These are phyloP conservation scores for Sparidentex hasta DNA, from an alignment of 2,797 vertebrate species.

Conservation along the genomic window DNA sequence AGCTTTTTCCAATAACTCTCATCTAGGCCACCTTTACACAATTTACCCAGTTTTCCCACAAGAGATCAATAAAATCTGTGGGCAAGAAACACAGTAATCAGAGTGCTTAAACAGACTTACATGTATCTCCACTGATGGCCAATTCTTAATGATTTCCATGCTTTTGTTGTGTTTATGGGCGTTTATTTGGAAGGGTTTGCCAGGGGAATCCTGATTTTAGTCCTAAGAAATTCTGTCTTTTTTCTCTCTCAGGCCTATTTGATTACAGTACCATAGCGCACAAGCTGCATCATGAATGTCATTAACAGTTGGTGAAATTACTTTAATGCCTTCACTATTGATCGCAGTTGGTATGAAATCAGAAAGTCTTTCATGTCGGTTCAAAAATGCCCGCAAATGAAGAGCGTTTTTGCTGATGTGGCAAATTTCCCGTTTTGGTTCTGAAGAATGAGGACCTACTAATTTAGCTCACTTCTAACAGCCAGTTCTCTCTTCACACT, in stretches of 20 bases:
- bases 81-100: slow-evolving; percentile 45
- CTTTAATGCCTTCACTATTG: slow-evolving; percentile 58
- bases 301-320: slow-evolving; percentile 65
- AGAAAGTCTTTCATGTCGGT: slow-evolving; percentile 77
- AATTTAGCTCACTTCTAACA: slow-evolving; percentile 89
- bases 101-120: slow-evolving; percentile 40
- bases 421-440: slow-evolving; percentile 83
- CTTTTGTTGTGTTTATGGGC: slow-evolving; percentile 66
- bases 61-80: slow-evolving; percentile 64
- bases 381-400: slow-evolving; percentile 82
- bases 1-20: slow-evolving; percentile 4
- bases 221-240: slow-evolving; percentile 38
- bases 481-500: slow-evolving; percentile 87
- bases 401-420: slow-evolving; percentile 85
- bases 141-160: slow-evolving; percentile 70
- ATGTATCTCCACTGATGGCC: slow-evolving; percentile 55
- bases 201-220: slow-evolving; percentile 66
- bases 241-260: slow-evolving; percentile 40
- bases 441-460: slow-evolving; percentile 89
- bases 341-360: slow-evolving; percentile 70
- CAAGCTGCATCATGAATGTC: slow-evolving; percentile 55
- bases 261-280: slow-evolving; percentile 54
- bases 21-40: slow-evolving; percentile 34
- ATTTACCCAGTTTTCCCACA: slow-evolving; percentile 37
- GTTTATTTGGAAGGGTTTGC: slow-evolving; percentile 59